Conservation (phyloP, 2,797 vertebrate species). For the Gambelia wislizenii region DNA sequence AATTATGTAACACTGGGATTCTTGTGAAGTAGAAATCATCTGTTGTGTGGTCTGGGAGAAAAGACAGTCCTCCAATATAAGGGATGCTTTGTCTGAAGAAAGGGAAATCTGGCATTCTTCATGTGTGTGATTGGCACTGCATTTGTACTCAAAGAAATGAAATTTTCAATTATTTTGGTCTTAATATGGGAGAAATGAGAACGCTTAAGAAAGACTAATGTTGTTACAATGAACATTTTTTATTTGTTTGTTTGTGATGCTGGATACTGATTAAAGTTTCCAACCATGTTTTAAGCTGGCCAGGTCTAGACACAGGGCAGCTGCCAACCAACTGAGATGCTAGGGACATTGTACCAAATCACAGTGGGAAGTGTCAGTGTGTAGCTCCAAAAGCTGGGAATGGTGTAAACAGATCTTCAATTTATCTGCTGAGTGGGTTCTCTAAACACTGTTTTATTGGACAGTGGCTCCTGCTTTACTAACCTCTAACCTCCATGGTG, state of each 20-base stretch:
- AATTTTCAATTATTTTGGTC: constrained; percentile 61
- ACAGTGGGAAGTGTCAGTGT: constrained; percentile 71
- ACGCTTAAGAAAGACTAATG: constrained; percentile 69
- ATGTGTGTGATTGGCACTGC: constrained; percentile 63
- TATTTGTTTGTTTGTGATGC: constrained; percentile 67
- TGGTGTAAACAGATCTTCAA: constrained; percentile 83
- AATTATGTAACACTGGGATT: neutral
- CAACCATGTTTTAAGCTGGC: constrained; percentile 60
- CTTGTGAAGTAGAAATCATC: neutral
- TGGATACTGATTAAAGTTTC: constrained; percentile 64
- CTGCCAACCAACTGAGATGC: constrained; percentile 56
- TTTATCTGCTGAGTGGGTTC: constrained; percentile 82
- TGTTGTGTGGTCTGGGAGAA: neutral
- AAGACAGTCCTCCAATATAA: neutral
- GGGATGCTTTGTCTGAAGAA: neutral
- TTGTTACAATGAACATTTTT: constrained; percentile 67
- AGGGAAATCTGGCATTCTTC: constrained; percentile 26
- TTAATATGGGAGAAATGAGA: constrained; percentile 71
- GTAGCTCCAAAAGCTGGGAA: constrained; percentile 74
- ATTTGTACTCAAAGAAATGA: constrained; percentile 72
- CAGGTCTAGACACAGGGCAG: constrained; percentile 52
- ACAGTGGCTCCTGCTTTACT: constrained; percentile 84
- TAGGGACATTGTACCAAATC: constrained; percentile 61
- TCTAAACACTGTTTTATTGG: constrained; percentile 86
- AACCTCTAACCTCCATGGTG: constrained; percentile 82